Conservation (phyloP, 2,113 vertebrate genomes). For the Elaphurus davidianus region DNA sequence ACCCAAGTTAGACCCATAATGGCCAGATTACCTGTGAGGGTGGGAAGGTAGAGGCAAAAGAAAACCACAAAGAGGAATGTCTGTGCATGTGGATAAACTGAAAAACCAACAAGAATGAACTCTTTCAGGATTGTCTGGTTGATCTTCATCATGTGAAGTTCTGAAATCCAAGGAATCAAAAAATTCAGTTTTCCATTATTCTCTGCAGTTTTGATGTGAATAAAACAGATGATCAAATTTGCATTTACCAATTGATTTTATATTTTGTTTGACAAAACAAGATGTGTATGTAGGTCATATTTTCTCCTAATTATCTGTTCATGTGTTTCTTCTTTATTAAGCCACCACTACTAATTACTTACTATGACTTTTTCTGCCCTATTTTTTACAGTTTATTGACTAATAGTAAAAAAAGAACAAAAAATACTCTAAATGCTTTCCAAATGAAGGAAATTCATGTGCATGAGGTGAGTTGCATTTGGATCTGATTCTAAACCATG, state of each 20-base stretch:
- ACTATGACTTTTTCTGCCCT: not conserved
- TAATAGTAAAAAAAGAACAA: not conserved
- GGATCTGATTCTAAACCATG: not conserved
- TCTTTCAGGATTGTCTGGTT: conserved; percentile 43
- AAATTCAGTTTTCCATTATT: not conserved
- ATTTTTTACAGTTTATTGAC: not conserved
- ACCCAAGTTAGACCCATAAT: conserved; percentile 62
- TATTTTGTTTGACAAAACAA: not conserved
- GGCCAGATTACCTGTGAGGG: conserved; percentile 72
- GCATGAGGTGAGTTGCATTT: not conserved
- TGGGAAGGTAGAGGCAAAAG: conserved; percentile 70
- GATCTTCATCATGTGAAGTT: not conserved
- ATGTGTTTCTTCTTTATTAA: not conserved
- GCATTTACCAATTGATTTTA: not conserved
- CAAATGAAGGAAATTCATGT: not conserved
- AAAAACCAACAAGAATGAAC: conserved; percentile 63
- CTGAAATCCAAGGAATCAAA: not conserved
- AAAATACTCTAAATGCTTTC: not conserved
- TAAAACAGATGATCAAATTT: not conserved
- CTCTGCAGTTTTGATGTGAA: not conserved
- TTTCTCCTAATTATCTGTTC: not conserved
- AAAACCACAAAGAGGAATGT: not conserved
- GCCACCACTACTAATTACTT: not conserved
- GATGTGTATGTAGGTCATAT: not conserved
- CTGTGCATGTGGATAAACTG: not conserved